Base-by-base conservation (phyloP, 2,888 invertebrate genomes). In the Dyspetes luteomarginatus region DNA sequence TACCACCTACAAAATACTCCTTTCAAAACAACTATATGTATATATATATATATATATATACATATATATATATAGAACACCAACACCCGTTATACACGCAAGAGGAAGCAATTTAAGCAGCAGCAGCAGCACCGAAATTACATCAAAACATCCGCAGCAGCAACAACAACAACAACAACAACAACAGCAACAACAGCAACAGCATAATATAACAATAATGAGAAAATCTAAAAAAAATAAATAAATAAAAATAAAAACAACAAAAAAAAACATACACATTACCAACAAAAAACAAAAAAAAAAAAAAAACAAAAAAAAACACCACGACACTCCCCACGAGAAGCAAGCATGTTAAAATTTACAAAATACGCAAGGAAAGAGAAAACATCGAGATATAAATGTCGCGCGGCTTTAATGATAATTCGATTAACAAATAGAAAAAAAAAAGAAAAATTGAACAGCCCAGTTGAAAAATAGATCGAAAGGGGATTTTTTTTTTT, bases 301-400 rank as follows among this genome's bases (percentile, higher is more conserved):
- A 56, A 55, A 73, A 78, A 89, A 87, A 87, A 87, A 85, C 86
- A 88, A 82, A 86, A 56, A 55, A 73, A 78, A 89, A 87, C 87
- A 87, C 86, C 86, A 88, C 88, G 88, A 88, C 88, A 88, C 90
- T 89, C 87, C 86, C 87, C 85, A 85, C 84, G 84, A 84, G 58
- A 80, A 84, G 81, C 75, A 79, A 86, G 84, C 82, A 80, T 84
- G 84, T 83, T 83, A 36, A 36, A n/a, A n/a, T 15, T 84, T 73
- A 56, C 56, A 84, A 82, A 81, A 80, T 85, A 83, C 74, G 85
- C 82, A 84, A 84, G 76, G 82, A 73, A 82, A 81, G 82, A 77
- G 79, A 82, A 76, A 80, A 80, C 79, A 82, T 79, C 73, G 52
- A 67, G 67, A 43, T 43, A 52, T 15, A 7, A 30, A 4, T 12